Conservation (phyloP, 1,140 invertebrate genomes). For the Megathymus violae region DNA sequence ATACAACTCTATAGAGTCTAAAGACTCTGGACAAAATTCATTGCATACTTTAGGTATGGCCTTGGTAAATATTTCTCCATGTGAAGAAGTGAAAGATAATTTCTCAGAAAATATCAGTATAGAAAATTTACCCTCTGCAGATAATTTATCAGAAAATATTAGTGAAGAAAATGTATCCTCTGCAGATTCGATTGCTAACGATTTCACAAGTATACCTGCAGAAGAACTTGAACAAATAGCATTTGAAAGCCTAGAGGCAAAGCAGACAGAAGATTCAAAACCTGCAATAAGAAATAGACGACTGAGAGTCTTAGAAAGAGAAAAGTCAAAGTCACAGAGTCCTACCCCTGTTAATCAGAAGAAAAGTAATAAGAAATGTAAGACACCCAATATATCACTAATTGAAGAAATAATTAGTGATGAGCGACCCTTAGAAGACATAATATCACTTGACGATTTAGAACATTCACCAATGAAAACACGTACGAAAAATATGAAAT, state of each 20-base stretch:
- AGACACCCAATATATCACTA: constrained; percentile 70
- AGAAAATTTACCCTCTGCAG: constrained; percentile 41
- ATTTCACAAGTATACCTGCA: constrained; percentile 69
- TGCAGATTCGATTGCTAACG: constrained; percentile 63
- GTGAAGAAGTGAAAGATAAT: constrained; percentile 44
- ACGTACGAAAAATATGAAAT: constrained; percentile 48
- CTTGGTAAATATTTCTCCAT: constrained; percentile 60
- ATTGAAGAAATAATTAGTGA: constrained; percentile 76
- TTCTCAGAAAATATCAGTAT: constrained; percentile 34
- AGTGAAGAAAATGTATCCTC: constrained; percentile 33
- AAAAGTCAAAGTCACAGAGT: constrained; percentile 44
- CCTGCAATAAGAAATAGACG: constrained; percentile 44
- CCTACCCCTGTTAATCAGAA: constrained; percentile 37
- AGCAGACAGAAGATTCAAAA: constrained; percentile 37
- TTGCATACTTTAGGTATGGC: constrained; percentile 69
- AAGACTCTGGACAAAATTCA: constrained; percentile 46
- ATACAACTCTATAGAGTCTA: constrained; percentile 73
- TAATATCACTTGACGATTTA: constrained; percentile 71
- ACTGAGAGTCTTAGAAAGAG: constrained; percentile 43
- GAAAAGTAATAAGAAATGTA: constrained; percentile 51
- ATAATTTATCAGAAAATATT: constrained; percentile 39
- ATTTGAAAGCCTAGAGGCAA: constrained; percentile 54
- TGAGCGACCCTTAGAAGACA: constrained; percentile 73
- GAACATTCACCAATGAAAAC: constrained; percentile 50
- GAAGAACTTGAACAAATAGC: constrained; percentile 74